phyloP scores from a whole-genome alignment of 2,888 invertebrate genomes.

The Drosophila vallismaia region DNA sequence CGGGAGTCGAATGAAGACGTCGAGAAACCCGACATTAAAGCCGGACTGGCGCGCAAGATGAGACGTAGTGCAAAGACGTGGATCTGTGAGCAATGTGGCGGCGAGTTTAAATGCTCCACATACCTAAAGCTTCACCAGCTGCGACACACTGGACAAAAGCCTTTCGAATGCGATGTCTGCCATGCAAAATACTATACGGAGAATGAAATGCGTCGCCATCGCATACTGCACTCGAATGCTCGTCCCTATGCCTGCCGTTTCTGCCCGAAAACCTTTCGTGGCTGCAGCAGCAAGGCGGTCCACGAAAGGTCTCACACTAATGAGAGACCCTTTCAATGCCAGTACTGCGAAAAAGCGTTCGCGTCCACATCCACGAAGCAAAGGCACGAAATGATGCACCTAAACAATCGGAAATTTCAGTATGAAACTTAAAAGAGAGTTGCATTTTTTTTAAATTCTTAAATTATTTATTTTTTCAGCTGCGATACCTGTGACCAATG shows the following conservation, averaged over 20 bases:
- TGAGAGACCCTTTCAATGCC: constrained; percentile 61
- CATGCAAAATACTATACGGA: constrained; percentile 55
- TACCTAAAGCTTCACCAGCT: constrained; percentile 57
- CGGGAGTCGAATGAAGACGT: not conserved
- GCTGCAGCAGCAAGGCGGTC: constrained; percentile 58
- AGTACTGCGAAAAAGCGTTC: constrained; percentile 57
- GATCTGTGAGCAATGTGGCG: constrained; percentile 65
- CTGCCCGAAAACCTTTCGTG: constrained; percentile 64
- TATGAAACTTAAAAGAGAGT: constrained; percentile 18
- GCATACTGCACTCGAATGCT: constrained; percentile 53
- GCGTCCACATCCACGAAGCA: constrained; percentile 55
- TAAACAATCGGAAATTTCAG: constrained; percentile 55
- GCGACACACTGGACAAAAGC: constrained; percentile 57
- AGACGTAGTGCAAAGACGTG: constrained; percentile 39
- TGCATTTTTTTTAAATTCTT: not conserved
- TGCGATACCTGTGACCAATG: constrained; percentile 59
- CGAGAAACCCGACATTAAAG: not conserved
- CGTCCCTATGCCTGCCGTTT: constrained; percentile 58
- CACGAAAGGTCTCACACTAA: constrained; percentile 67
- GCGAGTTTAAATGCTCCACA: constrained; percentile 60
- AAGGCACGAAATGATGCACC: constrained; percentile 56
- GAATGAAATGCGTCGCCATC: constrained; percentile 60
- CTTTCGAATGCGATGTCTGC: constrained; percentile 59
- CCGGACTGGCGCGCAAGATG: not conserved
- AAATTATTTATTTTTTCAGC: constrained; percentile 25